A percentile compares a stretch with the other conserved stretches of the same genome.
phyloP scores from a whole-genome alignment of 2,113 vertebrate species.

The Rhombomys opimus region DNA sequence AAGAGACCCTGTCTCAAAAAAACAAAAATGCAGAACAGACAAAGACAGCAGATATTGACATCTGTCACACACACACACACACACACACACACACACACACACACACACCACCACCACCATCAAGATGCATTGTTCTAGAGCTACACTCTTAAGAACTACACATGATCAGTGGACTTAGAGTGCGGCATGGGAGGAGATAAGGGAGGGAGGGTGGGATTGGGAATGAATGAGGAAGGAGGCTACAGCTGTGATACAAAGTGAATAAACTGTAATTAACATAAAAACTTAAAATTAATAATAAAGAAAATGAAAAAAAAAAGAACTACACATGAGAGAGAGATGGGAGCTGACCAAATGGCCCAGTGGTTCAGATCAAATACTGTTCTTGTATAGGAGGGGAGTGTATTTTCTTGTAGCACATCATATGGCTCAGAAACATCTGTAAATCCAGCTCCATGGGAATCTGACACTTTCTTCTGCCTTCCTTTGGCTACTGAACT shows the following conservation, averaged over 20 bases:
- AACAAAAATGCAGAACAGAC: not conserved
- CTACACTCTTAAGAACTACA: not conserved
- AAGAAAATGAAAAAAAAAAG: too few relatives aligned
- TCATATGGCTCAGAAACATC: not conserved
- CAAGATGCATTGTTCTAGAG: not conserved
- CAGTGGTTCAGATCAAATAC: not conserved
- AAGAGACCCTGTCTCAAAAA: not conserved
- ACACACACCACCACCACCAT: not conserved
- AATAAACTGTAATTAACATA: too few relatives aligned
- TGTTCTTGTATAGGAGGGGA: not conserved
- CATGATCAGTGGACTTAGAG: too few relatives aligned
- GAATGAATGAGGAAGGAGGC: too few relatives aligned
- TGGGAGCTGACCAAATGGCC: not conserved
- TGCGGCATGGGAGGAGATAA: too few relatives aligned
- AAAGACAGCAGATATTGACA: too few relatives aligned
- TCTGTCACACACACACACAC: not conserved
- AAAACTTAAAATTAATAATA: too few relatives aligned
- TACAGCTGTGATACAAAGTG: too few relatives aligned
- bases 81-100: not conserved
- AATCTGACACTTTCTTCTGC: not conserved
- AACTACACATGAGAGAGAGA: not conserved
- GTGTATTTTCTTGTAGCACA: not conserved
- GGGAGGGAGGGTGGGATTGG: too few relatives aligned
- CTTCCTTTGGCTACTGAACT: not conserved
- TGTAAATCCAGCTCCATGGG: not conserved